Percentiles rank a stretch among this genome's conserved stretches.
These are phyloP conservation scores for Mayetiola destructor DNA, from an alignment of 2,888 invertebrate species.

Conservation along the genomic window DNA sequence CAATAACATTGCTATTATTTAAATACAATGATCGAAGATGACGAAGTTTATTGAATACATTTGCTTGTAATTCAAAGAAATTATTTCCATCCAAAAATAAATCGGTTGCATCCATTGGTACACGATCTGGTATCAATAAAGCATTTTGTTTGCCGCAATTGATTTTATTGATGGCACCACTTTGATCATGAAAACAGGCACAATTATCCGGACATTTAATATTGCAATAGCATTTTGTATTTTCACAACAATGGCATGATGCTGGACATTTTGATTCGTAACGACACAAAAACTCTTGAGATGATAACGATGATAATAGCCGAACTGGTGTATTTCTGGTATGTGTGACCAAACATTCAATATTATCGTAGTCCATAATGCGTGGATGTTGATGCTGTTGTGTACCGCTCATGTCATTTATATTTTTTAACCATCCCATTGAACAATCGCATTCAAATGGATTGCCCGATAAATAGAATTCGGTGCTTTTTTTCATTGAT, in stretches of 20 bases:
- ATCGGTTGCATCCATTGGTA: constrained; percentile 91
- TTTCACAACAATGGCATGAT: constrained; percentile 89
- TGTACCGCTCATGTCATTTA: constrained; percentile 56
- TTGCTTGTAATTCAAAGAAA: constrained; percentile 66
- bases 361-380: constrained; percentile 77
- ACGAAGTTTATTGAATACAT: constrained; percentile 80
- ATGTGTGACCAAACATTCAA: constrained; percentile 75
- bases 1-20: constrained; percentile 69
- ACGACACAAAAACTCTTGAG: constrained; percentile 78
- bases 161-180: constrained; percentile 84
- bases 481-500: constrained; percentile 58
- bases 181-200: constrained; percentile 86
- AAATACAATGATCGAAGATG: constrained; percentile 75
- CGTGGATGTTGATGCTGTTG: constrained; percentile 58
- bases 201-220: constrained; percentile 91
- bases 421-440: constrained; percentile 87
- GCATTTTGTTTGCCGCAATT: constrained; percentile 54
- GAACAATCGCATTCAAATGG: constrained; percentile 90
- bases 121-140: constrained; percentile 46
- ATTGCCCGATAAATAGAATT: constrained; percentile 83
- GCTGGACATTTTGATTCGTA: constrained; percentile 90
- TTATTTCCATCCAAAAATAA: constrained; percentile 85
- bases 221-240: constrained; percentile 91
- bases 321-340: constrained; percentile 54
- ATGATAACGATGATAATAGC: constrained; percentile 59